A percentile compares a stretch with the other conserved stretches of the same genome.
phyloP scores from a whole-genome alignment of 2,113 vertebrate genomes.

The Spea bombifrons region DNA sequence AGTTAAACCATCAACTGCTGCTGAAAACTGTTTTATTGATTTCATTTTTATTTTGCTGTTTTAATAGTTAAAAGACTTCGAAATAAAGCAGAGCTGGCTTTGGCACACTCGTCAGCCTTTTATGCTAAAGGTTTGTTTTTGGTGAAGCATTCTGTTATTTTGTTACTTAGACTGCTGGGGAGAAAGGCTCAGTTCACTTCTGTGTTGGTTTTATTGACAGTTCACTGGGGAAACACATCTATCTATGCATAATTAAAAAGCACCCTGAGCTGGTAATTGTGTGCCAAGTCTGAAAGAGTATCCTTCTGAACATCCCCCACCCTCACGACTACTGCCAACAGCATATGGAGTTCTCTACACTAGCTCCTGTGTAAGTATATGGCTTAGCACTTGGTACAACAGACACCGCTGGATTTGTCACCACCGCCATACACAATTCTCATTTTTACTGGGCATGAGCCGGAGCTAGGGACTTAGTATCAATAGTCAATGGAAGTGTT shows the following conservation, averaged over 20 bases:
- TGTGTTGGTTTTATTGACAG: background rate
- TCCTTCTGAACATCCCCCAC: too few relatives aligned
- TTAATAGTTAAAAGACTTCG: slow-evolving; percentile 34
- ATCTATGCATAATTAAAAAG: background rate
- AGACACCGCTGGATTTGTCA: too few relatives aligned
- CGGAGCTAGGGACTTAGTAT: too few relatives aligned
- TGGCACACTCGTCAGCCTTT: slow-evolving; percentile 7
- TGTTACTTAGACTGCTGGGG: background rate
- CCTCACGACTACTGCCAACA: too few relatives aligned
- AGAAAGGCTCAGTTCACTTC: background rate
- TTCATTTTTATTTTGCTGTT: slow-evolving; percentile 37
- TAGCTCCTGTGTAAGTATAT: too few relatives aligned
- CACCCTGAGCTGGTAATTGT: background rate
- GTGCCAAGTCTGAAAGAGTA: too few relatives aligned
- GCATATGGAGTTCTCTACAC: too few relatives aligned
- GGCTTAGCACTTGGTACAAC: too few relatives aligned
- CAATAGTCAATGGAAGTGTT: too few relatives aligned
- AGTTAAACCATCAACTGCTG: slow-evolving; percentile 41
- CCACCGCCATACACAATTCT: too few relatives aligned
- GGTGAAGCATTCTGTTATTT: background rate
- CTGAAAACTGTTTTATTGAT: slow-evolving; percentile 40
- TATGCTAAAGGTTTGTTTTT: slow-evolving; percentile 14
- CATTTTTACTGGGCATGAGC: too few relatives aligned
- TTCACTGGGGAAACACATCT: background rate
- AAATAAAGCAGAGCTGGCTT: background rate